Conservation (phyloP, 2,797 vertebrate species). For the Oryzias sinensis region DNA sequence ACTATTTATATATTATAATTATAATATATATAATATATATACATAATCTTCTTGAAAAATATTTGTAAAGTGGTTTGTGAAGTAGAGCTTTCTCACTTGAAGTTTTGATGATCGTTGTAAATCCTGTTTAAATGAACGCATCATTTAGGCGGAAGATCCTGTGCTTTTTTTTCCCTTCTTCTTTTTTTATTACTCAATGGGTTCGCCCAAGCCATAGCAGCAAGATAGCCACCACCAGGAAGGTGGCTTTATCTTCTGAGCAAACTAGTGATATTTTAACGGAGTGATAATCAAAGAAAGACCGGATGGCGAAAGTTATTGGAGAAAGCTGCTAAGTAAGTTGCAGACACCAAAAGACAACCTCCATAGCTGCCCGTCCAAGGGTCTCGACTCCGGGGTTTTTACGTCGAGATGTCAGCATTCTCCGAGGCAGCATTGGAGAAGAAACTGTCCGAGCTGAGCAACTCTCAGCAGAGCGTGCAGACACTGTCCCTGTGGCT, state of each 20-base stretch:
- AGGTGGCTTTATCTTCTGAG: slow-evolving; percentile 5
- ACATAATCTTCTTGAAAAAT: too few species aligned
- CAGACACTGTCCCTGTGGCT: slow-evolving; percentile 84
- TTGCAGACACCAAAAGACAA: slow-evolving; percentile 20
- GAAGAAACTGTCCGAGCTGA: slow-evolving; percentile 84
- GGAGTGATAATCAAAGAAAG: not conserved
- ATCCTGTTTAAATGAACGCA: slow-evolving; percentile 27
- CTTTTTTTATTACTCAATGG: not conserved
- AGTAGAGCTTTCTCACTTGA: too few species aligned
- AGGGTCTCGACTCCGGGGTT: slow-evolving; percentile 1
- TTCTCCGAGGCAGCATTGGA: slow-evolving; percentile 83
- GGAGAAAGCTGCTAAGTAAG: not conserved
- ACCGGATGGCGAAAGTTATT: slow-evolving; percentile 18
- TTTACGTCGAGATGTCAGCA: slow-evolving; percentile 78
- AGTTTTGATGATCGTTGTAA: too few species aligned
- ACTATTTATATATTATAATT: too few species aligned
- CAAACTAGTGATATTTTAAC: not conserved
- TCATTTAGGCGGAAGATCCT: slow-evolving; percentile 32
- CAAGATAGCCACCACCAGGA: slow-evolving; percentile 1
- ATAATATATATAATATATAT: too few species aligned
- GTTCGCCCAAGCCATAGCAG: not conserved
- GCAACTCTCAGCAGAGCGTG: slow-evolving; percentile 86
- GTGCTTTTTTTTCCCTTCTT: not conserved
- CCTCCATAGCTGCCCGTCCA: slow-evolving; percentile 30
- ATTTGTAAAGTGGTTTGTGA: too few species aligned